phyloP scores from a whole-genome alignment of 2,888 invertebrate genomes.

The Cataglyphis cursor region DNA sequence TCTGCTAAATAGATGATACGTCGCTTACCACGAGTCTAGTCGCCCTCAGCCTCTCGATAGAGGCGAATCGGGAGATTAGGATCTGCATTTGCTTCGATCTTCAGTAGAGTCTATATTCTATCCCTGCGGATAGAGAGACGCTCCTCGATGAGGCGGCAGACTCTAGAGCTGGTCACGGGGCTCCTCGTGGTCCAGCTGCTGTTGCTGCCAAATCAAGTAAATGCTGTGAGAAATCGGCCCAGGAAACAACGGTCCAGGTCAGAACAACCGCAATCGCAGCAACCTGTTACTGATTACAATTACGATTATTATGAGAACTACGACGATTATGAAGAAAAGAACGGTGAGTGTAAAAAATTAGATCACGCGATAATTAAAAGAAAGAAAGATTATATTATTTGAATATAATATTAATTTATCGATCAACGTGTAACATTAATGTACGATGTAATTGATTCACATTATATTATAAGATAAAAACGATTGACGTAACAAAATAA shows the following conservation, averaged over 20 bases:
- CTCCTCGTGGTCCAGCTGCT: constrained; percentile 72
- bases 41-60: constrained; percentile 78
- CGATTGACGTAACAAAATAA: neutral
- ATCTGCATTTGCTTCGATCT: constrained; percentile 46
- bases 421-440: neutral
- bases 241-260: constrained; percentile 69
- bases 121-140: constrained; percentile 17
- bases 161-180: constrained; percentile 64
- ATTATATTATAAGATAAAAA: constrained; percentile 2
- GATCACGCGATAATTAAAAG: neutral
- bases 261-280: constrained; percentile 69
- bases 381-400: neutral
- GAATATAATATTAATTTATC: neutral
- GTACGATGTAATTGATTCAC: neutral
- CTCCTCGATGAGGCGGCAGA: constrained; percentile 64
- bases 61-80: constrained; percentile 73
- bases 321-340: constrained; percentile 78
- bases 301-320: constrained; percentile 80
- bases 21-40: constrained; percentile 79
- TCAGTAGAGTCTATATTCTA: neutral
- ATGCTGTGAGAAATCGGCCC: constrained; percentile 64
- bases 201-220: constrained; percentile 55
- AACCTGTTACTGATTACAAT: constrained; percentile 75
- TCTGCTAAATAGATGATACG: constrained; percentile 83
- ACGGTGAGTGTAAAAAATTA: constrained; percentile 69